Evolutionary conservation across 1,140 invertebrate genomes (phyloP), one percentile per base, ranked within the genome.

Genomic region (Pogonognathellus flavescens): DNA sequence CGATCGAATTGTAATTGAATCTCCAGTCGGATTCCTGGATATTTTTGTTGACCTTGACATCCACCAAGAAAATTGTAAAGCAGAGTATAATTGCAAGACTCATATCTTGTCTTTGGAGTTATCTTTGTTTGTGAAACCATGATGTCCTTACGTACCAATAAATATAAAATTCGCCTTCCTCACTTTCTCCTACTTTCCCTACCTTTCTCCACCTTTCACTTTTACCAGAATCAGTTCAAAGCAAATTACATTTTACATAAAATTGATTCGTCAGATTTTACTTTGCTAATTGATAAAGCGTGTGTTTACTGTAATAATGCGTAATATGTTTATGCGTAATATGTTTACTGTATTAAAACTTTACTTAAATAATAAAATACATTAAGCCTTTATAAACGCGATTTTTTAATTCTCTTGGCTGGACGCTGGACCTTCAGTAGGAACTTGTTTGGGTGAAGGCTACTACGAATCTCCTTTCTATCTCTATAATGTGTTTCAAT

Each of bases 31-130:
- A 66, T 25, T 7, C n/a, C 85, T 59, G 31, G 87, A 88, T 80
- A 80, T 88, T 41, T 88, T 86, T 59, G 62, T 88, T n/a, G 86
- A 86, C 6, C 18, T 88, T 22, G 87, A 88, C 41, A 86, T 88
- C 70, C 87, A 84, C n/a, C 87, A 88, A 53, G 87, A 88, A 70
- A 82, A 88, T n/a, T 80, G 80, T 20, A 41, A 53, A 0, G 86
- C 87, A n/a, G 86, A 88, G 20, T 88, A 62, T 53, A 82, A 87
- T 41, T 41, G 50, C 7, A 80, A 84, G 1, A 83, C 81, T 4
- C 84, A 87, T 22, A 62, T 84, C 22, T 49, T 88, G 0, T 84
- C 20, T 14, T 14, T 88, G 1, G 41, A 86, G 18, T 70, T 87
- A 22, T 84, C 84, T 31, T 31, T 87, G 16, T 70, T 85, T 22